phyloP scores from a whole-genome alignment of 2,113 vertebrate species.

The Toxotes chatareus region DNA sequence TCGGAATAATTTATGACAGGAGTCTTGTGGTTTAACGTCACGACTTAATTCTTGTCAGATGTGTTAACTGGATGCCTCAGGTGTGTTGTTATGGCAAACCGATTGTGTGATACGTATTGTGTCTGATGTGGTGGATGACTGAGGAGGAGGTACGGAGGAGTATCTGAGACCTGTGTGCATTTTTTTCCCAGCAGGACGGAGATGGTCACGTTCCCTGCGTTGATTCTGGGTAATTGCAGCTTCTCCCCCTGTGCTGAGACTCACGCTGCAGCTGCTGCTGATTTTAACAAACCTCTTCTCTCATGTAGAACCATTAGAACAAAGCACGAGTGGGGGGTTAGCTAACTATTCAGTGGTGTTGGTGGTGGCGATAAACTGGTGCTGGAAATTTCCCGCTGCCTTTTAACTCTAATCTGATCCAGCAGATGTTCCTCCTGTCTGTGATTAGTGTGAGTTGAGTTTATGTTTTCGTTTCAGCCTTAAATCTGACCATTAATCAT shows the following conservation, averaged over 20 bases:
- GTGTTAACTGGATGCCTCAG: not conserved
- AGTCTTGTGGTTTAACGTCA: not conserved
- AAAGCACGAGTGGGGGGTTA: slow-evolving; percentile 59
- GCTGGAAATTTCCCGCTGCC: not conserved
- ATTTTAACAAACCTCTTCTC: slow-evolving; percentile 58
- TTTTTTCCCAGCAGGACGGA: slow-evolving; percentile 90
- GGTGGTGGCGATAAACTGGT: slow-evolving; percentile 38
- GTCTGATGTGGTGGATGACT: not conserved
- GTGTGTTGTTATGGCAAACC: not conserved
- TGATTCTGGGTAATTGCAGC: slow-evolving; percentile 90
- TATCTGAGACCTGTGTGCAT: slow-evolving; percentile 52
- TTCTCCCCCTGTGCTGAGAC: slow-evolving; percentile 53
- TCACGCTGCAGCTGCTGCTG: slow-evolving; percentile 67
- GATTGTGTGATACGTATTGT: not conserved
- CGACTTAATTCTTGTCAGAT: not conserved
- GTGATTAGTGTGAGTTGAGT: not conserved
- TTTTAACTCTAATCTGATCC: not conserved
- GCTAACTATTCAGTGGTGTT: slow-evolving; percentile 58
- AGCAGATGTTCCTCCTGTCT: slow-evolving; percentile 4
- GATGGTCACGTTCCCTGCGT: slow-evolving; percentile 91
- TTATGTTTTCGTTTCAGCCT: no score
- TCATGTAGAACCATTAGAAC: slow-evolving; percentile 22
- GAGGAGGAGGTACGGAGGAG: not conserved
- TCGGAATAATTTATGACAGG: not conserved
- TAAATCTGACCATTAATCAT: not conserved